These are phyloP conservation scores for Poecilia wingei DNA, from an alignment of 2,797 vertebrate genomes.

Conservation along the genomic window DNA sequence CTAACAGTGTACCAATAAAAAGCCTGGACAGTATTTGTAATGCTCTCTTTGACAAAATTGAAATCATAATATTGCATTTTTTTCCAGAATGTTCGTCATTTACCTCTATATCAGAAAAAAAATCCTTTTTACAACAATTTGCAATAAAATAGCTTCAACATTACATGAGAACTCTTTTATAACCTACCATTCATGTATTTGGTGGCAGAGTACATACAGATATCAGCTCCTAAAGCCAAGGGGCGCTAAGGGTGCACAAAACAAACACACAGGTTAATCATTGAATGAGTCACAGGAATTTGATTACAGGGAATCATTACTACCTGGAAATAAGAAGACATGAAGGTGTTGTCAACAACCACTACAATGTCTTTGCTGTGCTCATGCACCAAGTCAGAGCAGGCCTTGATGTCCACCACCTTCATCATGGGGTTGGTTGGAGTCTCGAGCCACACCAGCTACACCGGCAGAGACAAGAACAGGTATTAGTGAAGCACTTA, in stretches of 20 bases:
- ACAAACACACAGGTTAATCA: conserved; percentile 37
- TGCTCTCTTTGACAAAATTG: not conserved
- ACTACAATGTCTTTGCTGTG: conserved; percentile 84
- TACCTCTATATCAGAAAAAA: not conserved
- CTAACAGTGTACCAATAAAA: not conserved
- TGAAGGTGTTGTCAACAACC: conserved; percentile 95
- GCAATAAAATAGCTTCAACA: not conserved
- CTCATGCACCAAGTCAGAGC: conserved; percentile 80
- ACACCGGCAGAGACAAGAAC: conserved; percentile 5
- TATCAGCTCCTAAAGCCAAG: conserved; percentile 90
- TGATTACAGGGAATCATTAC: conserved; percentile 3
- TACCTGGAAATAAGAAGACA: conserved; percentile 97
- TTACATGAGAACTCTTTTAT: not conserved
- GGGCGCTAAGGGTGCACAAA: conserved; percentile 80
- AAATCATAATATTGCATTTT: not conserved
- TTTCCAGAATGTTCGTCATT: not conserved
- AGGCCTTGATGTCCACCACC: conserved; percentile 88
- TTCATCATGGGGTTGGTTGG: conserved; percentile 93
- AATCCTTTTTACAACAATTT: not conserved
- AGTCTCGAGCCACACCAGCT: conserved; percentile 95
- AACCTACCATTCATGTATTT: conserved; percentile 94
- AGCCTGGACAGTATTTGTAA: not conserved
- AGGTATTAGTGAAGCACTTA: not conserved
- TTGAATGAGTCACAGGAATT: conserved; percentile 16
- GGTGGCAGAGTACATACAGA: conserved; percentile 94